phyloP scores from a whole-genome alignment of 2,888 invertebrate species.

The Hypolimnas misippus region DNA sequence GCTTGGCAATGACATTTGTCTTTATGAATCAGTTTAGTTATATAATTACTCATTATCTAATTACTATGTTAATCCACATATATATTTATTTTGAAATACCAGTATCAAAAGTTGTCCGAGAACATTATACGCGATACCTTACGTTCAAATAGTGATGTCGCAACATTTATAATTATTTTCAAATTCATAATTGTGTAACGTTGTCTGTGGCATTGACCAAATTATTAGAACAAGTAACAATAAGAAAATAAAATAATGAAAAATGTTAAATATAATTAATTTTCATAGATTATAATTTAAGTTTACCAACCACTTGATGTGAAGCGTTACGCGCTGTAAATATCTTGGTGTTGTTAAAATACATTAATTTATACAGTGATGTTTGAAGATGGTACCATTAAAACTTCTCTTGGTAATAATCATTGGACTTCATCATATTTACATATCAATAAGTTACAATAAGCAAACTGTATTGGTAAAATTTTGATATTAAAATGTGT shows the following conservation, averaged over 20 bases:
- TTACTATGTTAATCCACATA: background rate
- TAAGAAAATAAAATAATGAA: conserved; percentile 9
- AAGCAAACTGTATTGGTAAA: too few relatives aligned
- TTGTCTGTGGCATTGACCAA: conserved; percentile 7
- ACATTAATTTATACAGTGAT: too few relatives aligned
- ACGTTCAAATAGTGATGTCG: background rate
- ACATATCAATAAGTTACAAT: too few relatives aligned
- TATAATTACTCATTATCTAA: background rate
- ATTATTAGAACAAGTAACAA: conserved; percentile 5
- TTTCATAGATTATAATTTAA: background rate
- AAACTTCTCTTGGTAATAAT: too few relatives aligned
- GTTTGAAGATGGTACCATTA: too few relatives aligned
- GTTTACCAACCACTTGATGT: background rate
- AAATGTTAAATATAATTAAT: background rate
- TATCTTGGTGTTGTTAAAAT: background rate
- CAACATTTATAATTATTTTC: background rate
- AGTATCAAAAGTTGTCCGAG: background rate
- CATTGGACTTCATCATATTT: too few relatives aligned
- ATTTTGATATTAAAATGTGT: too few relatives aligned
- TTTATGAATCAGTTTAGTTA: too few relatives aligned
- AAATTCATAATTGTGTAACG: conserved; percentile 10
- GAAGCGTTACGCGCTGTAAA: background rate
- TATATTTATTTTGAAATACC: conserved; percentile 1
- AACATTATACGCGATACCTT: background rate
- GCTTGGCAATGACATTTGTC: too few relatives aligned